Evolutionary conservation across 2,888 invertebrate species (phyloP), one percentile per base, ranked within the genome.

Genomic region (Choristoneura rosaceana): DNA sequence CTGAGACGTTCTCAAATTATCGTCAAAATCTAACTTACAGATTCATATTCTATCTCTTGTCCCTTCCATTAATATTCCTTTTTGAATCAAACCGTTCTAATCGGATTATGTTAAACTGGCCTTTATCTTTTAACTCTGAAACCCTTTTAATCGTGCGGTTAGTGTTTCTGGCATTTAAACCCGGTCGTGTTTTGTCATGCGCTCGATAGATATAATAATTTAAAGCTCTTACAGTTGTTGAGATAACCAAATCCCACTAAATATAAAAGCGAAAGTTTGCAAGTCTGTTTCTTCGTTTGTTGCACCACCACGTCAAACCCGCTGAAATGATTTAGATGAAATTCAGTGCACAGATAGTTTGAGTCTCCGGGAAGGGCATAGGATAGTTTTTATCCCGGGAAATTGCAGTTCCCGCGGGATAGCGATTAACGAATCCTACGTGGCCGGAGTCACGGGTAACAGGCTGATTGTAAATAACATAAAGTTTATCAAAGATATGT

Each of bases 81-180:
- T 55, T 55, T 12, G 25, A 55, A 55, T 55, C 12, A 55, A 55
- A 55, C 55, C 55, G 9, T 25, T 25, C 4, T 69, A 58, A 69
- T 63, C 55, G 15, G 69, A 69, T 69, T 69, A 63, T 10, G 43
- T 33, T 47, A 34, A 55, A 63, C 45, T 60, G 59, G 47, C 17
- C 52, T 69, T 69, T 69, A 69, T 69, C 69, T 69, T 60, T 61
- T 52, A 52, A 63, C 62, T 55, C 41, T 7, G 59, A 17, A 33
- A 62, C 68, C 68, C 68, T 60, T 68, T 60, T 60, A 68, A 68
- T 68, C 34, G 68, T 33, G 58, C 38, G 45, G 55, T 55, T 45
- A 61, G 38, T 69, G 69, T 69, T 61, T 61, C 61, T 69, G 60
- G 38, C 59, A 59, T 58, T 59, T 52, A 5, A 45, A n/a, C 2